Conservation (phyloP, 2,113 vertebrate species). For the Cacatua alba region DNA sequence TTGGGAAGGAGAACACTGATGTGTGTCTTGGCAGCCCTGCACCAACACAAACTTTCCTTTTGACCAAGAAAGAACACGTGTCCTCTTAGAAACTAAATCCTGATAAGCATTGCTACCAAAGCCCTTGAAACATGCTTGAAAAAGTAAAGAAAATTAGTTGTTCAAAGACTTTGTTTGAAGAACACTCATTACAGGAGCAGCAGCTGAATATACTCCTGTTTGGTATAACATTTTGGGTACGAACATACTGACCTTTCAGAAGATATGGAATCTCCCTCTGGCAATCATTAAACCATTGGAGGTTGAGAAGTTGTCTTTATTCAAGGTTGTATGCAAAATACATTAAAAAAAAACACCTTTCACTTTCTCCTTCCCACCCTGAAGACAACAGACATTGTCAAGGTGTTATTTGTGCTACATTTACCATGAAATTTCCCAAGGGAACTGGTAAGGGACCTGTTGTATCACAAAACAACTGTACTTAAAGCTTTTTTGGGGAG, state of each 20-base stretch:
- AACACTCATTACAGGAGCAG: not conserved
- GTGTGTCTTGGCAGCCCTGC: not conserved
- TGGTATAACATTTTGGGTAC: not conserved
- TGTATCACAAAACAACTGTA: not conserved
- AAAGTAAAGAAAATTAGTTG: not conserved
- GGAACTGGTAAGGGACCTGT: not conserved
- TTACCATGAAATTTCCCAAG: not conserved
- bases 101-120: not conserved
- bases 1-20: not conserved
- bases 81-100: not conserved
- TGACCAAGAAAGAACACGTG: not conserved
- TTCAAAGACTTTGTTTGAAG: not conserved
- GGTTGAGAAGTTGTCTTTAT: not conserved
- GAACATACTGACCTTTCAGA: not conserved
- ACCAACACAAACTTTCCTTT: not conserved
- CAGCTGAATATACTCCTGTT: not conserved
- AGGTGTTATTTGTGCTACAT: not conserved
- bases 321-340: not conserved
- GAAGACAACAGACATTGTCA: not conserved
- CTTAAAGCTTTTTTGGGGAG: not conserved
- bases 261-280: not conserved
- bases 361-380: not conserved
- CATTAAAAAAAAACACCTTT: not conserved
- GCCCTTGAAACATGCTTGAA: not conserved
- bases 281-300: not conserved